These are phyloP conservation scores for Parochlus steinenii DNA, from an alignment of 2,888 invertebrate genomes.

Conservation along the genomic window DNA sequence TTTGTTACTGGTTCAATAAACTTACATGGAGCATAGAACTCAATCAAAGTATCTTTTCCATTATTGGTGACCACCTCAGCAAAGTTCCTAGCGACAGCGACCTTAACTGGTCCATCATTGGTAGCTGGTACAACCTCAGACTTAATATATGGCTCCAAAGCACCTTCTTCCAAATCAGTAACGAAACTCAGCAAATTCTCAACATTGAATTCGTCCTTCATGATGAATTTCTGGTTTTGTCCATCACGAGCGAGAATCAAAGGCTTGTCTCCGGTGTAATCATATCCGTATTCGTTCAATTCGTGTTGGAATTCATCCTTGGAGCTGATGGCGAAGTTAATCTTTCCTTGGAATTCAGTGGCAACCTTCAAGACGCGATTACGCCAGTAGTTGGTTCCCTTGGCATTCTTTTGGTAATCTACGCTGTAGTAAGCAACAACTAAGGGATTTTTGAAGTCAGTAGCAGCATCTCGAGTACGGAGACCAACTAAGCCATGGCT, in stretches of 20 bases:
- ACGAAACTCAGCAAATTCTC: constrained; percentile 75
- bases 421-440: constrained; percentile 86
- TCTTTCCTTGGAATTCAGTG: constrained; percentile 30
- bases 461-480: constrained; percentile 66
- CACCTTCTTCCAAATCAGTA: constrained; percentile 62
- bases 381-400: constrained; percentile 98
- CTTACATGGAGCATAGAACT: constrained; percentile 95
- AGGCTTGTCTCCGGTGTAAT: constrained; percentile 79
- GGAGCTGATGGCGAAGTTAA: constrained; percentile 79
- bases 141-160: constrained; percentile 82
- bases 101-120: constrained; percentile 67
- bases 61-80: constrained; percentile 83
- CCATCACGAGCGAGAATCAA: constrained; percentile 67
- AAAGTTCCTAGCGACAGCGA: constrained; percentile 95
- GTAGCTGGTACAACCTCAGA: constrained; percentile 83
- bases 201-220: constrained; percentile 80
- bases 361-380: constrained; percentile 79
- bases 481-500: constrained; percentile 88
- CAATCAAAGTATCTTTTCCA: constrained; percentile 82
- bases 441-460: constrained; percentile 77
- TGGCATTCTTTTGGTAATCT: constrained; percentile 91
- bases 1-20: neutral
- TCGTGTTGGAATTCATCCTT: constrained; percentile 91
- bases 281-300: constrained; percentile 83
- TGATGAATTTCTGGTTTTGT: constrained; percentile 75